Evolutionary conservation across 1,140 invertebrate genomes (phyloP).

Genomic region (Apis florea): DNA sequence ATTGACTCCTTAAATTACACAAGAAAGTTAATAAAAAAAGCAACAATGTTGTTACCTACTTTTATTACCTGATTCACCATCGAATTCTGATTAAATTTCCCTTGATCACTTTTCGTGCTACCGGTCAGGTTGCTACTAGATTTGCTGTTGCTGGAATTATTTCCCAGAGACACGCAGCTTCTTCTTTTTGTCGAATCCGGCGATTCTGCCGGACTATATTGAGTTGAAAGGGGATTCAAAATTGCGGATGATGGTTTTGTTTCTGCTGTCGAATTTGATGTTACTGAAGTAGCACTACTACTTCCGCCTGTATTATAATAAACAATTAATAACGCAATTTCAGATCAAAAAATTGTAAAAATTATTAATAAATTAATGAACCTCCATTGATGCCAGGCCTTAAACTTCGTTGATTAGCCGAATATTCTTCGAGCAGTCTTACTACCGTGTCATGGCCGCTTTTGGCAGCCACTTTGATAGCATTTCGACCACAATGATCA

Average conservation of each 20-base stretch:
- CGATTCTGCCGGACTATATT: constrained; percentile 82
- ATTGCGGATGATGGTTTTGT: constrained; percentile 86
- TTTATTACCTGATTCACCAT: constrained; percentile 78
- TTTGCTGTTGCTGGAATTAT: constrained; percentile 87
- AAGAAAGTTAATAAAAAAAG: constrained; percentile 42
- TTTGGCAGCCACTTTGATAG: constrained; percentile 88
- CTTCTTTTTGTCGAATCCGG: constrained; percentile 85
- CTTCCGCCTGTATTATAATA: constrained; percentile 73
- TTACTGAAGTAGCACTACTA: constrained; percentile 83
- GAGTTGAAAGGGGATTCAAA: constrained; percentile 80
- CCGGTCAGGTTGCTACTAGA: constrained; percentile 87
- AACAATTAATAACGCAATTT: not conserved
- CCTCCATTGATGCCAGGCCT: constrained; percentile 71
- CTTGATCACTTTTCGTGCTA: constrained; percentile 84
- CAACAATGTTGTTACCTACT: constrained; percentile 53
- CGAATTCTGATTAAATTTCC: constrained; percentile 79
- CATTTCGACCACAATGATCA: constrained; percentile 93
- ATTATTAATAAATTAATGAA: constrained; percentile 9
- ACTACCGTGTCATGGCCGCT: constrained; percentile 88
- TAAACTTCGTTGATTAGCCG: constrained; percentile 76
- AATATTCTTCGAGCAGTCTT: constrained; percentile 84
- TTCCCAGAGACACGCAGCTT: constrained; percentile 87
- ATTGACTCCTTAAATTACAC: constrained; percentile 20
- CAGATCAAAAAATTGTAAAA: not conserved
- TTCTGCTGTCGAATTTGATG: constrained; percentile 85